A percentile compares a stretch with the other conserved stretches of the same genome.
Conservation (phyloP, 2,797 vertebrate genomes). For the Dallia pectoralis region DNA sequence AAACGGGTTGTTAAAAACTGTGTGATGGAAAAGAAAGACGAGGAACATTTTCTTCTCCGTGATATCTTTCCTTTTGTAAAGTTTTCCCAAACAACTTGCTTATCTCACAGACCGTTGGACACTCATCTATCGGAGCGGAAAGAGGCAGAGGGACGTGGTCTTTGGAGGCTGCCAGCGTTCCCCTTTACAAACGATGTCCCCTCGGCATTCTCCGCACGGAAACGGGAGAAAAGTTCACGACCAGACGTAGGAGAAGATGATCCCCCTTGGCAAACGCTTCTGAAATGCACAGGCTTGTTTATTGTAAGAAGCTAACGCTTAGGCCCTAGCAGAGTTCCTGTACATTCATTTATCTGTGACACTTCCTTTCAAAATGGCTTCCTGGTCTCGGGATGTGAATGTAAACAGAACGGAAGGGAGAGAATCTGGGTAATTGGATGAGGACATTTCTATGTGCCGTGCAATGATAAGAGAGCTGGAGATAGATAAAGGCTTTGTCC, state of each 20-base stretch:
- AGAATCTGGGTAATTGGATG: conserved; percentile 38
- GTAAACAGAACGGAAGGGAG: conserved; percentile 45
- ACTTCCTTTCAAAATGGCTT: conserved; percentile 52
- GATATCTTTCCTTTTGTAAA: not conserved
- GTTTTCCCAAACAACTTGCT: conserved; percentile 6
- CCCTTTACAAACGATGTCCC: conserved; percentile 35
- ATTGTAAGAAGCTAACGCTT: conserved; percentile 44
- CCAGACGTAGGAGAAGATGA: conserved; percentile 5
- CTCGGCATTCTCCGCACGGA: conserved; percentile 20
- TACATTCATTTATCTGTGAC: conserved; percentile 47
- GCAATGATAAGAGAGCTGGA: conserved; percentile 33
- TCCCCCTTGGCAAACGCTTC: conserved; percentile 21
- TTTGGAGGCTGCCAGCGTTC: conserved; percentile 34
- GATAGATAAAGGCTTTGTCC: not conserved
- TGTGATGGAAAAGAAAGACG: too few species aligned
- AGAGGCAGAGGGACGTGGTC: conserved; percentile 30
- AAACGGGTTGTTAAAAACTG: not conserved
- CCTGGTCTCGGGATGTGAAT: conserved; percentile 48
- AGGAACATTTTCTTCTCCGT: not conserved
- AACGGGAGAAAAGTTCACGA: conserved; percentile 50
- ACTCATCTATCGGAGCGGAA: conserved; percentile 45
- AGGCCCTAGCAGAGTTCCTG: conserved; percentile 39
- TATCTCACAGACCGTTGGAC: conserved; percentile 40
- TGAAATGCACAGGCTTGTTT: conserved; percentile 50
- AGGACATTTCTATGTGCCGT: conserved; percentile 32